phyloP scores from a whole-genome alignment of 2,113 vertebrate genomes.

The Aldabrachelys gigantea region DNA sequence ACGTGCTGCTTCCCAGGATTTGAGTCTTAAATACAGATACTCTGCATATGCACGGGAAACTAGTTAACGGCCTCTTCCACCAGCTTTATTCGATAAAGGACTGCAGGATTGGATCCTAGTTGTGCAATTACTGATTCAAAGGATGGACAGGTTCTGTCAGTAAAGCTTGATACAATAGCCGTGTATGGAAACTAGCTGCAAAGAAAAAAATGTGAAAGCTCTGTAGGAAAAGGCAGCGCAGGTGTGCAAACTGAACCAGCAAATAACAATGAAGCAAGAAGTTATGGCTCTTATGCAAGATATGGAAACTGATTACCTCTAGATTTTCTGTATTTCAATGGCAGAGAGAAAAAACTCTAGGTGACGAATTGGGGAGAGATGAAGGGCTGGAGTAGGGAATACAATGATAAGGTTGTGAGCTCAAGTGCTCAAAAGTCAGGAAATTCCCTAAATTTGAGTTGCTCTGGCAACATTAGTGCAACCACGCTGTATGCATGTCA shows the following conservation, averaged over 20 bases:
- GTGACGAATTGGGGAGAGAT: neutral
- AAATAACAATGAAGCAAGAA: neutral
- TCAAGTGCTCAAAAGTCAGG: neutral
- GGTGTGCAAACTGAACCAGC: neutral
- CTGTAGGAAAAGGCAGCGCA: neutral
- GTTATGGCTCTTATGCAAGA: neutral
- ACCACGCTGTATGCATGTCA: rapidly evolving
- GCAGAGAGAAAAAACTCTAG: neutral
- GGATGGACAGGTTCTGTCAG: neutral
- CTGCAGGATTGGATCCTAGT: neutral
- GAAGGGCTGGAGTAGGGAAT: rapidly evolving
- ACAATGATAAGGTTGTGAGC: neutral
- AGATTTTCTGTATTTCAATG: neutral
- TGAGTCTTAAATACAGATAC: neutral
- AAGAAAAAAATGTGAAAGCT: neutral
- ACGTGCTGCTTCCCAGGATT: neutral
- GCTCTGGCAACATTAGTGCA: neutral
- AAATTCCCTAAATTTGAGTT: neutral
- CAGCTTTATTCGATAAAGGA: neutral
- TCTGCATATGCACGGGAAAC: neutral
- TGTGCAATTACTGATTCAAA: neutral
- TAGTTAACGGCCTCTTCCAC: neutral
- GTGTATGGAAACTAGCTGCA: neutral
- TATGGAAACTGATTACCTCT: neutral
- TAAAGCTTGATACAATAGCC: neutral